Evolutionary conservation across 2,113 vertebrate species (phyloP), one percentile per base, ranked within the genome.

Genomic region (Poeciliopsis retropinna): DNA sequence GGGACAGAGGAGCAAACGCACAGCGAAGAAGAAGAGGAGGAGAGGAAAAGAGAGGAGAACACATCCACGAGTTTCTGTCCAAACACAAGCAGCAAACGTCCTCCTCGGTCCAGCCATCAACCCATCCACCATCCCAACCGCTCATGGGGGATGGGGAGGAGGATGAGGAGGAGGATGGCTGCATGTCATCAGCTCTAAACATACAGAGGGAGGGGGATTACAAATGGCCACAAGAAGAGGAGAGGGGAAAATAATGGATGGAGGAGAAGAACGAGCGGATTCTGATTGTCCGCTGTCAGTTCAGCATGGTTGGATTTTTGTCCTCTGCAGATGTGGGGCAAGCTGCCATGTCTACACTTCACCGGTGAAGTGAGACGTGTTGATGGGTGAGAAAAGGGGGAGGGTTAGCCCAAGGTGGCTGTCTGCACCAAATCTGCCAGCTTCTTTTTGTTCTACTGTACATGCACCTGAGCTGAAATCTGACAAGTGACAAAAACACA

Each of bases 281-380:
- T 74, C 44, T 76, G 51, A 11, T 54, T 12, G 37, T 37, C 30
- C 27, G 51, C 37, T 31, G 66, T 80, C 28, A 44, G 57, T 63
- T 73, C 32, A 29, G 32, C 62, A 34, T 72, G 29, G 63, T 70
- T 25, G 60, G 72, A 64, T 73, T 72, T 8, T 75, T 30, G 34
- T 85, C 76, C 0, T 61, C 71, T 80, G 60, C 82, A 88, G 80
- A 88, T 85, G 85, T 81, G 71, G 80, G 71, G 71, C 85, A 79
- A 85, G 79, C 86, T 85, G 83, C 82, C 14, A 25, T 67, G 64
- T 70, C 70, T 74, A 75, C 79, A 81, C 73, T 85, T 37, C 84
- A 83, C 75, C 32, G n/a, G 61, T 78, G 80, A 76, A 80, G 80
- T 67, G 60, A 73, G 71, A 72, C 41, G 63, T 75, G 68, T 66